A percentile compares a stretch with the other conserved stretches of the same genome.
Evolutionary conservation across 2,113 vertebrate genomes (phyloP).

Genomic region (Tragelaphus strepsiceros): DNA sequence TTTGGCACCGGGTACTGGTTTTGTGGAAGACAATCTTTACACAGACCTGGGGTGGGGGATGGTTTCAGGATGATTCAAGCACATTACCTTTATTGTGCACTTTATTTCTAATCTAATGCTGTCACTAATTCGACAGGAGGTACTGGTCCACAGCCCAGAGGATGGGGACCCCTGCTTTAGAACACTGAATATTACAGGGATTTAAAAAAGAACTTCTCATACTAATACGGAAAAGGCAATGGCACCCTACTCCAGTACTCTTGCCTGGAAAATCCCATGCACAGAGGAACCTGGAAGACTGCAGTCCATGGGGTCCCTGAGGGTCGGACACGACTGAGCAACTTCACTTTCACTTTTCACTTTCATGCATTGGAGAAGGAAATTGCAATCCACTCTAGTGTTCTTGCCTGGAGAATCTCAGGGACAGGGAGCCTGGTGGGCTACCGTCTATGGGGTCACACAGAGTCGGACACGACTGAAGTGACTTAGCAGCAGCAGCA

Average conservation of each 20-base stretch:
- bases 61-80: background rate
- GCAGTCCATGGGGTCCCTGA: too few species aligned
- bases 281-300: too few species aligned
- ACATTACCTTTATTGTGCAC: background rate
- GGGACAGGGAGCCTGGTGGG: too few species aligned
- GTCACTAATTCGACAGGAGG: background rate
- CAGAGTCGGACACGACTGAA: too few species aligned
- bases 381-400: too few species aligned
- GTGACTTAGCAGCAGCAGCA: background rate
- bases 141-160: background rate
- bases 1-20: background rate
- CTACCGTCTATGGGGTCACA: too few species aligned
- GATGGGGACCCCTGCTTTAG: background rate
- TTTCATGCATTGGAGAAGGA: too few species aligned
- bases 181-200: background rate
- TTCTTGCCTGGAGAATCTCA: too few species aligned
- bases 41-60: background rate
- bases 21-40: background rate
- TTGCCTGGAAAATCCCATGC: too few species aligned
- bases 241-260: too few species aligned
- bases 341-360: too few species aligned
- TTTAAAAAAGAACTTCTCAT: background rate
- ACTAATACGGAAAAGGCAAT: background rate
- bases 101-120: background rate
- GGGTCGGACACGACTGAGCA: too few species aligned